Base-by-base conservation (phyloP, 2,113 vertebrate species). In the Geococcyx californianus region DNA sequence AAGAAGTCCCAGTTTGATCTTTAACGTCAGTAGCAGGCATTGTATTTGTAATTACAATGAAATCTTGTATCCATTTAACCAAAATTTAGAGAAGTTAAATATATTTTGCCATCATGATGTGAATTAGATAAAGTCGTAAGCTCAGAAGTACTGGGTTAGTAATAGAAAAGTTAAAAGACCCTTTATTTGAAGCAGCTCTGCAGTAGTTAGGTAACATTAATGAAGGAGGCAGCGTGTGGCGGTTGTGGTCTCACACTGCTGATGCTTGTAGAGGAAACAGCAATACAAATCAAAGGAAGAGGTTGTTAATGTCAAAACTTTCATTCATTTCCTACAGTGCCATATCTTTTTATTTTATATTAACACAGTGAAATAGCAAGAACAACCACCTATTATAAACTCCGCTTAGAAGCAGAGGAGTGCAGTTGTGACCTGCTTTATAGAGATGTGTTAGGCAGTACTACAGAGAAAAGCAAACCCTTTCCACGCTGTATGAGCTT, bases 241-340 rank as follows among this genome's bases (percentile, higher is more conserved):
- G 11, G 76, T 49, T 69, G 93, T 89, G 86, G 88, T 67, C 78
- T 93, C 66, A 24, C 63, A 60, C 69, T 52, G 72, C 58, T 79
- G 81, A 67, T 72, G 56, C 60, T 10, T 21, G 28, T 63, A 24
- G 63, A 55, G 86, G 69, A 93, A 95, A 84, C 68, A 93, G 85
- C 72, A 84, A 90, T 86, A 80, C 58, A 89, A 91, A 93, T 83
- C 77, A 94, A 90, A 92, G 75, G 87, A 74, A 70, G 44, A 58
- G 78, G 73, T 74, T 91, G 62, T 62, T 91, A 62, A 58, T 86
- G 69, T 91, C 91, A 96, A 72, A 97, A 91, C 89, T 92, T 87
- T 49, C 38, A 62, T 96, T 96, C 80, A 45, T 82, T 96, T 93
- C 93, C 83, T 69, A 60, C 79, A 17, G 80, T n/a, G 89, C 59